Base-by-base conservation (phyloP, 2,888 invertebrate genomes). In the Hypomecis punctinalis region DNA sequence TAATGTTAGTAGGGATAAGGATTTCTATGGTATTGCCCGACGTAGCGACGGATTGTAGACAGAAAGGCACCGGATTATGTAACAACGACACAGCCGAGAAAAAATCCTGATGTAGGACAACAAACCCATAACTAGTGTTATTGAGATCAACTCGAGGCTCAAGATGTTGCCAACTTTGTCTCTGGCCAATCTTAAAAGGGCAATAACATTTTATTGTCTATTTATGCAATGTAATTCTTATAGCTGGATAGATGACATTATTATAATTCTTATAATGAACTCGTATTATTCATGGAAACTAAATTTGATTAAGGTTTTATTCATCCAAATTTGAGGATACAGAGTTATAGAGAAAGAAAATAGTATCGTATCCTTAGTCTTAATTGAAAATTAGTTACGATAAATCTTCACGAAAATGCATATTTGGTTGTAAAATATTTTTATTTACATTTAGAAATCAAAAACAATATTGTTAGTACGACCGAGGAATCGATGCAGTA, bases 21-120 rank as follows among this genome's bases (percentile, higher is more conserved):
- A 23, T 23, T 23, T 23, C 23, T 23, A 23, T 23, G 23, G 73
- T 61, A 69, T 65, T 71, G 69, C 71, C 72, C 66, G 71, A 74
- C 74, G 74, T 73, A 74, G 53, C 65, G 76, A 59, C 71, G 67
- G 74, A 74, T 73, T 73, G 79, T 76, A 89, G 89, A 89, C 89
- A 76, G 71, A 68, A 69, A 67, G 89, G 84, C 89, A 79, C 88
- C 88, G 73, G 69, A 71, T 83, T 85, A 79, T 70, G 71, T 76
- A 76, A 79, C 73, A 73, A 58, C 73, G 76, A 75, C 70, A 66
- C 66, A 66, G 63, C 69, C 64, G 63, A 66, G 61, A 75, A 72
- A 67, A 75, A 72, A 78, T 76, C 76, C 63, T 76, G 74, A 82
- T 79, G 75, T 79, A 79, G 77, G 77, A 79, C 82, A 81, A 80